Conservation (phyloP, 1,140 invertebrate species). For the Anastrepha obliqua region DNA sequence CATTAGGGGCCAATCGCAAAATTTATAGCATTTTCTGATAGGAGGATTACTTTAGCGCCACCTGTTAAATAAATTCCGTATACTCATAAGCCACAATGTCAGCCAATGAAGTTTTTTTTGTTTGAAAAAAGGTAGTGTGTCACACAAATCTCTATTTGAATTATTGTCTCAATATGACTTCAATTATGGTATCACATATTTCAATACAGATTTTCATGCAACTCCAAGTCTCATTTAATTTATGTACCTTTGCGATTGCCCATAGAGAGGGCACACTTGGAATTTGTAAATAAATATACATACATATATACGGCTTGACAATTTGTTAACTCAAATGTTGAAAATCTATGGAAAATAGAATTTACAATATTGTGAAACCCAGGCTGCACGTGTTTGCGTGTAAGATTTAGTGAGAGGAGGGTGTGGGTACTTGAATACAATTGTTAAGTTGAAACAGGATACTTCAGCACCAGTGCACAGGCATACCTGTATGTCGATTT, state of each 20-base stretch:
- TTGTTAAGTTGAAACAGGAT: background rate
- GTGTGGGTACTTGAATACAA: background rate
- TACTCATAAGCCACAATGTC: no score
- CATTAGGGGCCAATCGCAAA: no score
- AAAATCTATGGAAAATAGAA: background rate
- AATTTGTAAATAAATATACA: background rate
- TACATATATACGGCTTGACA: background rate
- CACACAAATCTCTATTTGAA: background rate
- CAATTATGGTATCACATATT: constrained; percentile 11
- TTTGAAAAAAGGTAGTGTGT: no score
- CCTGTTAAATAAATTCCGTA: no score
- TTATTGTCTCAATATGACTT: background rate
- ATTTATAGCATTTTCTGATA: no score
- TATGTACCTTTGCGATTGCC: background rate
- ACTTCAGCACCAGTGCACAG: background rate
- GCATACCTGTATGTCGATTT: background rate
- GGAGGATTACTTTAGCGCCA: no score
- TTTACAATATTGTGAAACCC: background rate
- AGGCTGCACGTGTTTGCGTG: background rate
- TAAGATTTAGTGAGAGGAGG: background rate
- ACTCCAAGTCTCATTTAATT: background rate
- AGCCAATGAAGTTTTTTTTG: no score
- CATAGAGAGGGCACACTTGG: background rate
- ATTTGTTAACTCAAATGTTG: background rate
- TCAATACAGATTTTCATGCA: constrained; percentile 7